Evolutionary conservation across 53 echinoderm and acorn worm species (phyloP), one percentile per base, ranked within the genome.

Genomic region (Luidia sarsii): DNA sequence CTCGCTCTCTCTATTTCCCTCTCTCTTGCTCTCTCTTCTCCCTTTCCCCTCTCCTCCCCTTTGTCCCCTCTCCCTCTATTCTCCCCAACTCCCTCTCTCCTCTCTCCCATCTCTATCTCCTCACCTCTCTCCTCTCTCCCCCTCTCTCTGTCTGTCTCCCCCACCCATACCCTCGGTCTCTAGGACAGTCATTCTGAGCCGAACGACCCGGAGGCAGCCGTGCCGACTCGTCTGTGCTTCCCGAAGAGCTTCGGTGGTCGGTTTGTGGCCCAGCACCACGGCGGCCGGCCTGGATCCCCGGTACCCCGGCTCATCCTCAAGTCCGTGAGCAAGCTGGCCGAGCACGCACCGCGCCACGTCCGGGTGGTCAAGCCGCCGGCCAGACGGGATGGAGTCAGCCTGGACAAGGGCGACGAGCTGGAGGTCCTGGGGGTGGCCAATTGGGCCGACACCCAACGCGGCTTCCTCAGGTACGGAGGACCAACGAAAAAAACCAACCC

Each of bases 181-280:
- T n/a, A n/a, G n/a, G n/a, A n/a, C n/a, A n/a, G n/a, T n/a, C n/a
- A n/a, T n/a, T n/a, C n/a, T n/a, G n/a, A n/a, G n/a, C n/a, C n/a
- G n/a, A n/a, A n/a, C n/a, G n/a, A n/a, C n/a, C n/a, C n/a, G 1
- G 55, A 39, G 14, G 34, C 55, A 7, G 11, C 72, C 22, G 54
- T 25, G 6, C 70, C 70, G 0, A 49, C 56, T 2, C 83, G 70
- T 9, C 21, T 83, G 34, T 83, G 83, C 48, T 48, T 83, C 33
- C 83, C 83, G 8, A 83, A 70, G 49, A 38, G 55, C 29, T 83
- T 83, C 52, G 0, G 16, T 4, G 63, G 70, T 11, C 62, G 68
- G 33, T 83, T 83, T 20, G 46, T 68, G 29, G 30, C 59, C 36
- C 27, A 56, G 20, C 33, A 50, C 70, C 70, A 51, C 8, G 22